Evolutionary conservation across 2,797 vertebrate genomes (phyloP).

Genomic region (Zenarchopterus dispar): DNA sequence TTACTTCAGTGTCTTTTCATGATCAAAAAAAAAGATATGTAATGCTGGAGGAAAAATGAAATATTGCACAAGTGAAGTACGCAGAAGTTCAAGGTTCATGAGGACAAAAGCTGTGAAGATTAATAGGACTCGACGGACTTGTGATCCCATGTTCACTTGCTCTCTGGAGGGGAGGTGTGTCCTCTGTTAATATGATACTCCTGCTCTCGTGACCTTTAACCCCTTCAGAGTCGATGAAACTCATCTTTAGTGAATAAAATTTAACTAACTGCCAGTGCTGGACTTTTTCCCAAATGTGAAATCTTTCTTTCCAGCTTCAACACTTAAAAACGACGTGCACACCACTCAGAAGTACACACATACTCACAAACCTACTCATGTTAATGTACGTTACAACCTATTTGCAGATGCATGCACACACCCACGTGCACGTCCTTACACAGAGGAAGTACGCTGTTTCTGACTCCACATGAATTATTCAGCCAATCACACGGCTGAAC

Average conservation of each 20-base stretch:
- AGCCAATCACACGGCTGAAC: conserved; percentile 77
- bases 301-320: conserved; percentile 8
- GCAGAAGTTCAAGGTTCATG: not conserved
- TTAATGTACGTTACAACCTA: conserved; percentile 61
- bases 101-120: not conserved
- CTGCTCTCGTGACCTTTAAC: not conserved
- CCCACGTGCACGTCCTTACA: conserved; percentile 34
- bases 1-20: too few species aligned
- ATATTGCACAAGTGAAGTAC: not conserved
- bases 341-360: conserved; percentile 5
- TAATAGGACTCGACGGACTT: not conserved
- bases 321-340: not conserved
- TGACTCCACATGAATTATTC: conserved; percentile 75
- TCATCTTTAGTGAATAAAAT: conserved; percentile 33
- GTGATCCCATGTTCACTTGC: conserved; percentile 7
- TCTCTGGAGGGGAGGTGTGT: conserved; percentile 5
- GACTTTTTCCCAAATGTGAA: not conserved
- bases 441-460: conserved; percentile 38
- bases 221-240: conserved; percentile 20
- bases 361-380: conserved; percentile 36
- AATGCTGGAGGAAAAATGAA: not conserved
- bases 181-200: conserved; percentile 47
- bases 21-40: too few species aligned
- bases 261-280: conserved; percentile 29
- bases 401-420: conserved; percentile 43